Conservation (phyloP, 2,888 invertebrate genomes). For the Liodrosophila aerea region DNA sequence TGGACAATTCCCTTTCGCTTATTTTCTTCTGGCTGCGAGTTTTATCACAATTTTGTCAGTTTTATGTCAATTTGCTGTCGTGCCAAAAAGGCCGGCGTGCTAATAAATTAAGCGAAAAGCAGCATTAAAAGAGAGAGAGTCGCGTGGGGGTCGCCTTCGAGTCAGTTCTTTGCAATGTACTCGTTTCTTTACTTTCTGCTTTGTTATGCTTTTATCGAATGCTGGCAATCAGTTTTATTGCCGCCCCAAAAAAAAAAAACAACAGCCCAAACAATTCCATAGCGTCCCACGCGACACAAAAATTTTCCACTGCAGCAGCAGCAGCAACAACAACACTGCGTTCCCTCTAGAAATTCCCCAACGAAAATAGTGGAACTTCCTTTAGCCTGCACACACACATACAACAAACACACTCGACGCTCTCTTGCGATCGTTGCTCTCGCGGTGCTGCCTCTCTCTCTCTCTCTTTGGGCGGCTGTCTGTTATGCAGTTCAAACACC, state of each 20-base stretch:
- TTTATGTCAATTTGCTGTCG: conserved; percentile 52
- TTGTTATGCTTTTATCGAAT: conserved; percentile 31
- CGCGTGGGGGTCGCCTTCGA: conserved; percentile 29
- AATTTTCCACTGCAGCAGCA: conserved; percentile 37
- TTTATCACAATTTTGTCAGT: conserved; percentile 48
- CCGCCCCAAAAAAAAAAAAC: conserved; percentile 17
- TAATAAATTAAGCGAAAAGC: conserved; percentile 51
- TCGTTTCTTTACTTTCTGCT: conserved; percentile 2
- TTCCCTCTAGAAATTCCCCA: too few relatives aligned
- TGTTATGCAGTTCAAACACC: conserved; percentile 50
- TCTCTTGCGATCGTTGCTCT: conserved; percentile 10
- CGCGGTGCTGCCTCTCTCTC: conserved; percentile 7
- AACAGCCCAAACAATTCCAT: conserved; percentile 23
- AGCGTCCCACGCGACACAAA: conserved; percentile 29
- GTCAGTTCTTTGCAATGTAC: conserved; percentile 8
- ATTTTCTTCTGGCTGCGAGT: conserved; percentile 34
- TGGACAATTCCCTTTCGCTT: background rate
- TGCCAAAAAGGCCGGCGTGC: conserved; percentile 39
- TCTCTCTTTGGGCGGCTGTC: background rate
- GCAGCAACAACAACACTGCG: background rate
- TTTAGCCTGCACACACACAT: background rate
- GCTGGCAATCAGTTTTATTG: conserved; percentile 49
- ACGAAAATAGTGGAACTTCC: too few relatives aligned
- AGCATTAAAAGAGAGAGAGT: conserved; percentile 45
- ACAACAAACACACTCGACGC: conserved; percentile 16